Base-by-base conservation (phyloP, 2,888 invertebrate genomes). In the Hylaea fasciaria region DNA sequence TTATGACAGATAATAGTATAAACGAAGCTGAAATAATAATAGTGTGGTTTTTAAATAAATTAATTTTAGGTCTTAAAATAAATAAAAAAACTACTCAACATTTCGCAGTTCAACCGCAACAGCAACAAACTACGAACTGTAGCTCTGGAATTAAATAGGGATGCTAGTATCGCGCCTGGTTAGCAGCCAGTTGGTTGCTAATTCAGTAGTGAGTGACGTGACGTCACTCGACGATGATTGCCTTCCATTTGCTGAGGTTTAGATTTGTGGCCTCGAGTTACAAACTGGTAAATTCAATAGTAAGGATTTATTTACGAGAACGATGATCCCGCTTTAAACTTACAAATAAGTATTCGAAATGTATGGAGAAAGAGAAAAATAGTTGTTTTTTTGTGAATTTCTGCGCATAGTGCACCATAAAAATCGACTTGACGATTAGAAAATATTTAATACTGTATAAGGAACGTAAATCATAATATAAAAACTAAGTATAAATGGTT, bases 171-270 rank as follows among this genome's bases (percentile, higher is more conserved):
- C 52, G 62, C 57, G 57, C 59, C 70, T 75, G 68, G 71, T 72
- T 73, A 73, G 65, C 67, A 69, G 62, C 73, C 66, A 72, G 69
- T 71, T 57, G 67, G 67, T 70, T 70, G 73, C 63, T 78, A 79
- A 78, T 76, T 69, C 70, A 72, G 75, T 75, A 77, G 65, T 70
- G 80, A 81, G 72, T 70, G 77, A 77, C 76, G 74, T 70, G 68
- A 72, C 71, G 66, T 66, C 70, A 64, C 59, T 52, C 47, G 50
- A 60, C 59, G 53, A 66, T 70, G 74, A 76, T 76, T 76, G 69
- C 66, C 70, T 65, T 65, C 58, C 58, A 68, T 58, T 52, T 55
- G 50, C 52, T 64, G 68, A 63, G 64, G 67, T 62, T 66, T 68
- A 65, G 67, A 72, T 74, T 77, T 73, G 69, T 71, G 66, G 70